Evolutionary conservation across 2,888 invertebrate species (phyloP).

Genomic region (Theodoxus fluviatilis): DNA sequence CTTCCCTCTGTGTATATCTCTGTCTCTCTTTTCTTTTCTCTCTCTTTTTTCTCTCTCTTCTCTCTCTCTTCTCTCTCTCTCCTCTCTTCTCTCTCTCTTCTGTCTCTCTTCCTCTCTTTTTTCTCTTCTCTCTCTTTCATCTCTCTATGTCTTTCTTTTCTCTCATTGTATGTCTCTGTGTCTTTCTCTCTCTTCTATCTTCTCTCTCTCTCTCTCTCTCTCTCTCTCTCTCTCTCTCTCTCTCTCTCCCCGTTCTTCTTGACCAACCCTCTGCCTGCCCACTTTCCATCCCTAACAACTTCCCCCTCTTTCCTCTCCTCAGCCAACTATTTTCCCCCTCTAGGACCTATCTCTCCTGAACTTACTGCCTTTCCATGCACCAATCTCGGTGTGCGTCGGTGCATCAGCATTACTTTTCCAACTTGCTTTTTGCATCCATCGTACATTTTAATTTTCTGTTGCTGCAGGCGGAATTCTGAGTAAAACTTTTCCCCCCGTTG

Average conservation of each 20-base stretch:
- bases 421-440: too few relatives aligned
- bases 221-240: neutral
- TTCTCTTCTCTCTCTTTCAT: conserved; percentile 25
- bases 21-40: conserved; percentile 14
- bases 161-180: neutral
- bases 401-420: too few relatives aligned
- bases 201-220: too few relatives aligned
- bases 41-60: conserved; percentile 66
- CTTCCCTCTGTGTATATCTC: conserved; percentile 16
- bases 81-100: conserved; percentile 74
- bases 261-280: conserved; percentile 73
- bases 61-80: conserved; percentile 79
- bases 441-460: too few relatives aligned
- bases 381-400: too few relatives aligned
- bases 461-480: too few relatives aligned
- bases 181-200: conserved; percentile 49
- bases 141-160: conserved; percentile 42
- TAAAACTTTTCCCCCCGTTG: too few relatives aligned
- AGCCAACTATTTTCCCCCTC: conserved; percentile 68
- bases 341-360: conserved; percentile 74
- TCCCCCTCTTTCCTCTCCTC: neutral
- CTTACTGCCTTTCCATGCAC: too few relatives aligned
- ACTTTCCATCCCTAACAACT: conserved; percentile 72
- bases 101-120: neutral
- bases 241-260: neutral